A percentile compares a stretch with the other conserved stretches of the same genome.
phyloP scores from a whole-genome alignment of 2,888 invertebrate genomes.

The Idaea straminata region DNA sequence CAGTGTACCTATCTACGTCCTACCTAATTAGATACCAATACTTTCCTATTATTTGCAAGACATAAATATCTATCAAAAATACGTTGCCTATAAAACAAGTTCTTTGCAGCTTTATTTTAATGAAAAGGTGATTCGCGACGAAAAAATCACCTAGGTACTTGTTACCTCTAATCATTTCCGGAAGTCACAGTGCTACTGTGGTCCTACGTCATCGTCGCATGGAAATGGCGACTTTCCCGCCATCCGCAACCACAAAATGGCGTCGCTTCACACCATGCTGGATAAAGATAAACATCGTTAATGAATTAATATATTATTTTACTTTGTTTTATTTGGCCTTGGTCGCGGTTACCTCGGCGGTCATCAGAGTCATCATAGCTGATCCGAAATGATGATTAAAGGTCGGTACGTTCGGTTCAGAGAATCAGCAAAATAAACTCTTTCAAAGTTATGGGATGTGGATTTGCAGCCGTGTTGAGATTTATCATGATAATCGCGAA shows the following conservation, averaged over 20 bases:
- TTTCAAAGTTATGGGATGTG: conserved; percentile 45
- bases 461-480: conserved; percentile 42
- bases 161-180: conserved; percentile 52
- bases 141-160: too few relatives aligned
- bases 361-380: conserved; percentile 59
- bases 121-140: too few relatives aligned
- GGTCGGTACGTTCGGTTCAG: conserved; percentile 68
- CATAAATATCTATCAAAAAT: too few relatives aligned
- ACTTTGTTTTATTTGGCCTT: conserved; percentile 68
- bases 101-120: too few relatives aligned
- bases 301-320: conserved; percentile 56
- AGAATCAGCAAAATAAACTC: conserved; percentile 53
- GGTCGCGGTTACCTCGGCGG: conserved; percentile 55
- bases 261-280: conserved; percentile 42
- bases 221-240: conserved; percentile 25
- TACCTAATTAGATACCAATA: too few relatives aligned
- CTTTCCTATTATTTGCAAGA: too few relatives aligned
- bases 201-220: conserved; percentile 34
- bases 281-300: conserved; percentile 32
- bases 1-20: too few relatives aligned
- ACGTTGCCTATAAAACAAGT: too few relatives aligned
- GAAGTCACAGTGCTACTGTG: conserved; percentile 55
- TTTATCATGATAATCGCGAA: conserved; percentile 31
- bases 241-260: conserved; percentile 44
- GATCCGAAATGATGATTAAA: conserved; percentile 60